Base-by-base conservation (phyloP, 2,888 invertebrate species). In the Uropetala carovei region DNA sequence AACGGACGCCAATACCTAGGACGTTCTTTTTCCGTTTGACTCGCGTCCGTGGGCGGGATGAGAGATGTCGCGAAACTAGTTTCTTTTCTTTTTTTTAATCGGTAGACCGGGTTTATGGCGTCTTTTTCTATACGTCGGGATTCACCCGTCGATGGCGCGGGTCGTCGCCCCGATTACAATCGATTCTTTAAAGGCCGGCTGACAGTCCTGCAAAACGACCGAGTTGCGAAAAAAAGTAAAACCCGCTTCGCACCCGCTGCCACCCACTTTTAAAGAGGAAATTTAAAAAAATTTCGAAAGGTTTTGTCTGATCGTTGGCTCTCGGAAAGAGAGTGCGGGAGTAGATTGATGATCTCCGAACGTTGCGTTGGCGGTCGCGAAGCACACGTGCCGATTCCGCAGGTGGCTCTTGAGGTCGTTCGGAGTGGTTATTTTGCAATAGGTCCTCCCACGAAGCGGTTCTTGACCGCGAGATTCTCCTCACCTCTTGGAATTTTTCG, bases 141-240 rank as follows among this genome's bases (percentile, higher is more conserved):
- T 75, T 75, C 75, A n/a, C 75, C 22, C 75, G 22, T 75, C 75
- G 27, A 27, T 75, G 75, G 22, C 22, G 22, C 22, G 75, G 75
- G 75, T 75, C 75, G 22, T 75, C 27, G 75, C 75, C 75, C 75
- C 27, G 22, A 75, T 75, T 75, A 75, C 75, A 75, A 75, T 75
- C 75, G 75, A 75, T 43, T 75, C 18, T 75, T 75, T 14, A 27
- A 27, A 75, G 75, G 27, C 75, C 22, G 27, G 27, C 75, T 27
- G 27, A 27, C 22, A 27, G 75, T 75, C 75, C 22, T 75, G 75
- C 27, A 75, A 75, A 75, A 75, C 43, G 43, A 43, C 43, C 43
- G 43, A 43, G 43, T 43, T 43, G 75, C 13, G 75, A 27, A 22
- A 27, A 27, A 75, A 75, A 75, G 75, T 22, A 75, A 5, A 75